Base-by-base conservation (phyloP, 2,797 vertebrate species). In the Intellagama lesueurii region DNA sequence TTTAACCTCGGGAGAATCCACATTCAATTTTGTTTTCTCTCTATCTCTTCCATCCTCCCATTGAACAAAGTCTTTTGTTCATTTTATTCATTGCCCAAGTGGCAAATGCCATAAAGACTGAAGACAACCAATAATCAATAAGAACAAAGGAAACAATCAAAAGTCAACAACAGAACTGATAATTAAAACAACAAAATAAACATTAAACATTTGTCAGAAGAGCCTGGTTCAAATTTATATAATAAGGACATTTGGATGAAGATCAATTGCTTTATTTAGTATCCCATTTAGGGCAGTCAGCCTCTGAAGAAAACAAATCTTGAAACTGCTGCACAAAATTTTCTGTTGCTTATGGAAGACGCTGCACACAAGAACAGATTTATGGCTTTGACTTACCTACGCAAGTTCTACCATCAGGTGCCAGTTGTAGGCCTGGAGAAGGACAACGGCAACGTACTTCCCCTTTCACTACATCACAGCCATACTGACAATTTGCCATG, bases 401-500 rank as follows among this genome's bases (percentile, higher is more conserved):
- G 76, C 99, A 99, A 90, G 98, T 99, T 96, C 99, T 98, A 92
- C 98, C 97, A 79, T 99, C 99, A 0, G 98, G 96, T 87, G 98
- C 98, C 56, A 99, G 97, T 96, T 98, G 98, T 77, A 99, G 97
- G 32, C 99, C 99, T 0, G 99, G 98, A 1, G 99, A 98, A 2
- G 99, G 99, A 92, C 99, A 99, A 92, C 98, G 98, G 95, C 99
- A 99, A 81, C 96, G 98, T 17, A 99, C 97, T 80, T 99, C 98
- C 83, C 99, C 99, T 95, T 99, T 99, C 94, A 98, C 95, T 8
- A 99, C 96, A 19, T 99, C 98, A 70, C 99, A 99, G 94, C 99
- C 99, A 8, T 99, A 99, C 96, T 99, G 99, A 92, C 99, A 99
- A 96, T 99, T 99, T 66, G 99, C 99, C 98, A 99, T 98, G 12